Evolutionary conservation across 1,140 invertebrate genomes (phyloP).

Genomic region (Muscidifurax raptorellus): DNA sequence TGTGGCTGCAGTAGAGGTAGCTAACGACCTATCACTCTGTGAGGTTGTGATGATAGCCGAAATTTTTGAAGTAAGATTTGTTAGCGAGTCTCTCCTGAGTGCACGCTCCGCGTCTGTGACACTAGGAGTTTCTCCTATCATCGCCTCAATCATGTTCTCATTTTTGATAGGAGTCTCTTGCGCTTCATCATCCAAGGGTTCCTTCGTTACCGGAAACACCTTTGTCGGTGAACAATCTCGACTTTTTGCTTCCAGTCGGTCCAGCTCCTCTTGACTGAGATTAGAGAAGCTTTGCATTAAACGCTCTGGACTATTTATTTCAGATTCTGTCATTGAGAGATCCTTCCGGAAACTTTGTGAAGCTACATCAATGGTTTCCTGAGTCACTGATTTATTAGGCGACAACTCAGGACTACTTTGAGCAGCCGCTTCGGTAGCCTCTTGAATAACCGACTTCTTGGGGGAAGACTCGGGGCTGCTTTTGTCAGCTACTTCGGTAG

Average conservation of each 20-base stretch:
- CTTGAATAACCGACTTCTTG: not conserved
- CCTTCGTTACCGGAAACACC: slow-evolving; percentile 62
- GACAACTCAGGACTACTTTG: not conserved
- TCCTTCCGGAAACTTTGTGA: not conserved
- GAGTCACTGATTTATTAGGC: not conserved
- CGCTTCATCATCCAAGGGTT: slow-evolving; percentile 48
- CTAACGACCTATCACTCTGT: slow-evolving; percentile 6
- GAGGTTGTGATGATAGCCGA: slow-evolving; percentile 56
- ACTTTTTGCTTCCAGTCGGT: slow-evolving; percentile 17
- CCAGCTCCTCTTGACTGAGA: slow-evolving; percentile 37
- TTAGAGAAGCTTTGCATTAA: not conserved
- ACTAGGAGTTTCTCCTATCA: slow-evolving; percentile 70
- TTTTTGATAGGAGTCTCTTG: slow-evolving; percentile 70
- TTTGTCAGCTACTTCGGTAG: not conserved
- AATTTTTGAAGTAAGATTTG: slow-evolving; percentile 68
- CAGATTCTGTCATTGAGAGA: not conserved
- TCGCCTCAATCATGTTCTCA: slow-evolving; percentile 61
- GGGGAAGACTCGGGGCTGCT: not conserved
- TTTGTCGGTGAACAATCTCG: slow-evolving; percentile 65
- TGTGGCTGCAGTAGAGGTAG: not conserved
- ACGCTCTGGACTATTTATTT: slow-evolving; percentile 6
- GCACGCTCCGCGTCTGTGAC: slow-evolving; percentile 65
- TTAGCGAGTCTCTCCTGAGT: slow-evolving; percentile 58
- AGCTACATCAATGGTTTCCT: not conserved
- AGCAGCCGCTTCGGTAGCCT: not conserved